Evolutionary conservation across 1,140 invertebrate species (phyloP).

Genomic region (Zaprionus tsacasi): DNA sequence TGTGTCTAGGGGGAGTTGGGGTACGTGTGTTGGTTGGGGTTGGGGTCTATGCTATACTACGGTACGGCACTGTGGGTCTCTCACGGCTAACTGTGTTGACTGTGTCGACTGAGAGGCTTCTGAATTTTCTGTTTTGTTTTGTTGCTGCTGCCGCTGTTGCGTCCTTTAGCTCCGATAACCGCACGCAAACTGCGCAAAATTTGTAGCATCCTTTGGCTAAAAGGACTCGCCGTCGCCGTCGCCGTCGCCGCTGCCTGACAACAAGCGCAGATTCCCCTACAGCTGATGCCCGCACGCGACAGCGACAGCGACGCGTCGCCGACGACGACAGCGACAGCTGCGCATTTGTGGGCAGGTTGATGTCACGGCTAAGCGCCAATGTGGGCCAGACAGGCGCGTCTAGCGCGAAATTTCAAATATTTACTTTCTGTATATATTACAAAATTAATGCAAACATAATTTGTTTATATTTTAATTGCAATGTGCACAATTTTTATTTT

Average conservation of each 20-base stretch:
- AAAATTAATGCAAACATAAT: not conserved
- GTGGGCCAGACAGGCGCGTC: constrained; percentile 10
- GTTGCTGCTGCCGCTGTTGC: constrained; percentile 43
- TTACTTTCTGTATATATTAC: not conserved
- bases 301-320: constrained; percentile 10
- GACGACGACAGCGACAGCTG: constrained; percentile 14
- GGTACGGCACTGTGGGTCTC: constrained; percentile 16
- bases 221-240: constrained; percentile 52
- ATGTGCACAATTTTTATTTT: not conserved
- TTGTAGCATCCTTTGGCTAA: constrained; percentile 72
- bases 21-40: not conserved
- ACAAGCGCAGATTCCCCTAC: constrained; percentile 19
- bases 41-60: not conserved
- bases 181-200: constrained; percentile 79
- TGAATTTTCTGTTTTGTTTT: not conserved
- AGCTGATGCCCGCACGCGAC: constrained; percentile 23
- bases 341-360: constrained; percentile 18
- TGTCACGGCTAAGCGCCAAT: constrained; percentile 21
- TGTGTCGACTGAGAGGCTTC: not conserved
- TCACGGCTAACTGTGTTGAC: constrained; percentile 34
- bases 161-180: constrained; percentile 75
- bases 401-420: not conserved
- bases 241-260: constrained; percentile 13
- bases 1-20: not conserved
- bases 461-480: not conserved